Conservation (phyloP, 2,797 vertebrate genomes). For the Danio jaintianensis region DNA sequence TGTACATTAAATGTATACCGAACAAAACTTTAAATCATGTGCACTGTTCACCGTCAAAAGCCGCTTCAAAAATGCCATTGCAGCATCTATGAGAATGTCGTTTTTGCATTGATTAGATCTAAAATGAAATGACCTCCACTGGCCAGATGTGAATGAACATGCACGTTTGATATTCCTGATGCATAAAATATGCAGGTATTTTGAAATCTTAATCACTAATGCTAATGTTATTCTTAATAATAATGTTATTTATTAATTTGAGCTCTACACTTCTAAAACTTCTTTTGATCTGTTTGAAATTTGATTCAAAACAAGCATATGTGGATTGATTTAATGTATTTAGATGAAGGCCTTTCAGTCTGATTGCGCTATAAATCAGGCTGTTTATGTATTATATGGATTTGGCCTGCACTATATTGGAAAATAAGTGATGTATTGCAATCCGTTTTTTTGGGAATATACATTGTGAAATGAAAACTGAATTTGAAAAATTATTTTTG, state of each 20-base stretch:
- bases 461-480: no score
- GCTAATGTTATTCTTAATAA: no score
- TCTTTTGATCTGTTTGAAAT: no score
- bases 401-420: no score
- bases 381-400: no score
- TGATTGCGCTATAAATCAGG: not conserved
- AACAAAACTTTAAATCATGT: not conserved
- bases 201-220: no score
- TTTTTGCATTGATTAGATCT: not conserved
- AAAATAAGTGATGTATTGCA: no score
- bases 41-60: not conserved
- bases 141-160: not conserved
- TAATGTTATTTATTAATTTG: no score
- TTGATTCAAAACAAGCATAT: not conserved
- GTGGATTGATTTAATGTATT: not conserved
- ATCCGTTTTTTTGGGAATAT: no score
- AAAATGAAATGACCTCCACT: not conserved
- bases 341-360: no score
- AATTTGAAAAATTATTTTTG: no score
- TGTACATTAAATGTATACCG: not conserved
- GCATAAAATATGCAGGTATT: not conserved
- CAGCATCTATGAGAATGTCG: not conserved
- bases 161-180: not conserved
- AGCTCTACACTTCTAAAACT: no score
- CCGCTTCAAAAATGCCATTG: not conserved